Conservation (phyloP, 2,888 invertebrate species). For the Priocnemis perturbator region DNA sequence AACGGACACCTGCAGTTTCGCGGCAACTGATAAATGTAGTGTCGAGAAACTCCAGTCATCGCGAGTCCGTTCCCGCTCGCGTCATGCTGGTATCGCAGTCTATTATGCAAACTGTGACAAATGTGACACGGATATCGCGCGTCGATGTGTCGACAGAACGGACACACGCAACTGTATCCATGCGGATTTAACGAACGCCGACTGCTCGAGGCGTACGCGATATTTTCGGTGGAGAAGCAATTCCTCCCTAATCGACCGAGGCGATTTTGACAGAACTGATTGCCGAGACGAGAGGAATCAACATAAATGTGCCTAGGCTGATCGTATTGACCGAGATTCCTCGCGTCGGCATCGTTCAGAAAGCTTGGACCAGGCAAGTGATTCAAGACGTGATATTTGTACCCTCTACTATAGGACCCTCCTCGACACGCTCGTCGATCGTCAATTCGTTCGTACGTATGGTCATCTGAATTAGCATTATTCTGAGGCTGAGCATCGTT, state of each 20-base stretch:
- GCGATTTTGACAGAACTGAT: slow-evolving; percentile 62
- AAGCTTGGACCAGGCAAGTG: slow-evolving; percentile 54
- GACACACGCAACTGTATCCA: slow-evolving; percentile 65
- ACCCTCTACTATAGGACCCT: slow-evolving; percentile 45
- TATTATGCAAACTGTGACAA: slow-evolving; percentile 66
- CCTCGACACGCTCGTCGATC: slow-evolving; percentile 59
- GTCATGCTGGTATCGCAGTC: slow-evolving; percentile 60
- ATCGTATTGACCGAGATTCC: slow-evolving; percentile 58
- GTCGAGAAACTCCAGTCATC: slow-evolving; percentile 58
- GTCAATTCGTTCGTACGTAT: slow-evolving; percentile 69
- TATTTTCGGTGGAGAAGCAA: slow-evolving; percentile 72
- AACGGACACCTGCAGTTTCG: slow-evolving; percentile 66
- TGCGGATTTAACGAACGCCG: slow-evolving; percentile 62
- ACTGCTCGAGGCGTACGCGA: slow-evolving; percentile 61
- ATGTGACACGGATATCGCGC: slow-evolving; percentile 63
- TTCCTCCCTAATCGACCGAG: slow-evolving; percentile 66
- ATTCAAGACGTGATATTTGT: slow-evolving; percentile 52
- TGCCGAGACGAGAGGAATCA: slow-evolving; percentile 57
- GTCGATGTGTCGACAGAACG: slow-evolving; percentile 63
- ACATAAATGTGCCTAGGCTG: slow-evolving; percentile 60
- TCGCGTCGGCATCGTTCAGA: slow-evolving; percentile 56
- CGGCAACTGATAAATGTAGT: slow-evolving; percentile 69
- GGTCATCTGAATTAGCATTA: slow-evolving; percentile 56
- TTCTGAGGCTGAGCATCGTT: slow-evolving; percentile 53
- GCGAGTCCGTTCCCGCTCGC: slow-evolving; percentile 8